Evolutionary conservation across 2,113 vertebrate genomes (phyloP), one percentile per base, ranked within the genome.

Genomic region (Nettapus auritus): DNA sequence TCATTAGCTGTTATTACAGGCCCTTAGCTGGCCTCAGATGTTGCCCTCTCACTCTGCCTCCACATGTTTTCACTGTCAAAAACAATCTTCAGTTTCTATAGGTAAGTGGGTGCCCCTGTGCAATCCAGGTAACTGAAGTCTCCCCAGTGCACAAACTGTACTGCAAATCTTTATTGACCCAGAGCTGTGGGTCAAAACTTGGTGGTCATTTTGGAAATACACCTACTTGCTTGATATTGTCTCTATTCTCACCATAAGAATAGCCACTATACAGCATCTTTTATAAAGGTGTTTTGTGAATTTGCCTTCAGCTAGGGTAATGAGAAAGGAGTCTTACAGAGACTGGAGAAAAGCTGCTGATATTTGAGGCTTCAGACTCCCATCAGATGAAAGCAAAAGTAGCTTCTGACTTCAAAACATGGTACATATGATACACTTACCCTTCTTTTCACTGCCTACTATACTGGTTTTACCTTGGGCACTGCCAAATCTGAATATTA

Each of bases 1-100:
- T 93, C 75, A 86, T 91, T 94, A 95, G 55, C 55, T 82, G 40
- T 46, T 79, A 85, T 91, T 89, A 89, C 3, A 67, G 60, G 31
- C n/a, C 82, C 63, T 60, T 82, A 5, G 2, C 53, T 88, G 74
- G 78, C 40, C 46, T 89, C 84, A 73, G 20, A 69, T 62, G 57
- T 2, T 85, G 87, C 50, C 50, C 36, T 82, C 57, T 87, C 4
- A 0, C 40, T 77, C 59, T 33, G 0, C 16, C n/a, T 91, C 70
- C 53, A 87, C 59, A 53, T 85, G 44, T 68, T 89, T 87, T 44
- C 31, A 40, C 40, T 77, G 40, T 52, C 44, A 93, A 88, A 91
- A 85, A 12, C 42, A 75, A 40, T 19, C 62, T 80, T 69, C 36
- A 28, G 0, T 56, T 88, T 71, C 80, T 83, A 21, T 8, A 60